Evolutionary conservation across 2,888 invertebrate species (phyloP), one percentile per base, ranked within the genome.

Genomic region (Morpho helenor): DNA sequence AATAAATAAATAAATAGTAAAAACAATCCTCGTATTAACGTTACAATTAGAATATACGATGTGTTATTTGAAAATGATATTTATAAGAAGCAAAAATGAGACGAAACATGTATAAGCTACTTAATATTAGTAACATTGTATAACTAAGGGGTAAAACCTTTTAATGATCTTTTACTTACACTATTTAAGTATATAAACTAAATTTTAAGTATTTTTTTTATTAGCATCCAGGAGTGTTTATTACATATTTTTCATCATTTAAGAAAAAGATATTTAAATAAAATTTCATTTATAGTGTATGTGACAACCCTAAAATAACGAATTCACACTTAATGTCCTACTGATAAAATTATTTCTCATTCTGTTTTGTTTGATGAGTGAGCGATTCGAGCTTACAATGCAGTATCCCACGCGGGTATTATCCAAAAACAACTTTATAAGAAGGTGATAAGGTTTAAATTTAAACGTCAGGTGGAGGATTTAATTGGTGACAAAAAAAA

Each of bases 401-500:
- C 45, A 45, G 8, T 42, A 22, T 51, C 23, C 46, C 9, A 10
- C n/a, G 31, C 8, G 10, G 39, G 7, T 6, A 2, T 48, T 42
- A n/a, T 51, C n/a, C 16, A 54, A 55, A 55, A 48, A 46, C 9
- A 46, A 45, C 56, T 49, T 49, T 56, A 52, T 41, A 7, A 0
- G 5, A n/a, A 23, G 10, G 16, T 7, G 2, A 47, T 56, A 63
- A 40, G 40, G 57, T 53, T 22, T n/a, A 47, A 41, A 23, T 48
- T 57, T 9, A 50, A 56, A 10, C 7, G 41, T 40, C 8, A 16
- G 31, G 9, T 2, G 8, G n/a, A 44, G 23, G 8, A 48, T 51
- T 54, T 62, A 59, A 62, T 62, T 59, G 56, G 59, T 54, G 59
- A 57, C 55, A 60, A 45, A 52, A 45, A 52, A 57, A 57, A 62